Evolutionary conservation across 2,888 invertebrate genomes (phyloP).

Genomic region (Odontomyia ornata): DNA sequence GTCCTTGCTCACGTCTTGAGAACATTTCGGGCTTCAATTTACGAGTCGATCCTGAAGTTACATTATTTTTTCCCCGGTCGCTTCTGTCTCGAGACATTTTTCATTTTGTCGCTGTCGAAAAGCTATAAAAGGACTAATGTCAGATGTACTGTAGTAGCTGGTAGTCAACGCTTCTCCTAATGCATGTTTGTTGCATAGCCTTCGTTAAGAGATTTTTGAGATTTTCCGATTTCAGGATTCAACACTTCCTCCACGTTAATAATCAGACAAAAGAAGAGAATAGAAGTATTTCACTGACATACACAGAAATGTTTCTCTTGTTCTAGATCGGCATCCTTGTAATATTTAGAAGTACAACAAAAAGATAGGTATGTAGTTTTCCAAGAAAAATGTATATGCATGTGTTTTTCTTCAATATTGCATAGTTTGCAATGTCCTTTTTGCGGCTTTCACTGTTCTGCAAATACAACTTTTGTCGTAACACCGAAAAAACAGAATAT

Average conservation of each 20-base stretch:
- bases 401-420: not conserved
- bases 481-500: too few species aligned
- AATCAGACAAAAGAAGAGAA: not conserved
- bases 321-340: not conserved
- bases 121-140: slow-evolving; percentile 7
- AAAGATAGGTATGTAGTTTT: not conserved
- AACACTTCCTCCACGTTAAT: not conserved
- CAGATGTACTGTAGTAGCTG: not conserved
- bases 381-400: too few species aligned
- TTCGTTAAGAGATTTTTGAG: too few species aligned
- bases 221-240: not conserved
- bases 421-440: not conserved
- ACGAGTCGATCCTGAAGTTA: not conserved
- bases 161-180: too few species aligned
- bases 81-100: not conserved
- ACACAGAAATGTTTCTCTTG: not conserved
- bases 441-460: not conserved
- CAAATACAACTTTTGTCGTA: not conserved
- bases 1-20: not conserved
- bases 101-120: not conserved
- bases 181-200: too few species aligned
- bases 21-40: not conserved
- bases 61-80: not conserved
- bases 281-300: not conserved
- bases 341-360: not conserved